Conservation (phyloP, 1,140 invertebrate species). For the Hermatobates lingyangjiaoensis region DNA sequence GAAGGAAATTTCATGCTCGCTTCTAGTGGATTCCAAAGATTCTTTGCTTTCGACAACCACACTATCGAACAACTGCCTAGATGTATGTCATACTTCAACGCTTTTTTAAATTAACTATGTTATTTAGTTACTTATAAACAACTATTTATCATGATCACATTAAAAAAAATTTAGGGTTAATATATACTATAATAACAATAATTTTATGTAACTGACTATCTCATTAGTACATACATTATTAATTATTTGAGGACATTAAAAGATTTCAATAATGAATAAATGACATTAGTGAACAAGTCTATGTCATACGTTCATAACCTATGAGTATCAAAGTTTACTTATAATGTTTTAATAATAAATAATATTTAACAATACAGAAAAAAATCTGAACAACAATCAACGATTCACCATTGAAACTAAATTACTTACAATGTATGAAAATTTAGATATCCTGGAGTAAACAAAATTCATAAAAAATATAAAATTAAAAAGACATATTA, state of each 20-base stretch:
- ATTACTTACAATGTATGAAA: no score
- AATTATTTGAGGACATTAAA: not conserved
- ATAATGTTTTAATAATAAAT: not conserved
- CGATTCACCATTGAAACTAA: no score
- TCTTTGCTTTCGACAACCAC: slow-evolving; percentile 33
- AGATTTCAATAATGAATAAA: not conserved
- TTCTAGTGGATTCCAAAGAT: slow-evolving; percentile 24
- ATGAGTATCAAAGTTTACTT: not conserved
- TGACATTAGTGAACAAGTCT: not conserved
- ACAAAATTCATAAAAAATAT: no score
- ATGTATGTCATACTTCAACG: slow-evolving; percentile 19
- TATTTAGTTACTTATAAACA: not conserved
- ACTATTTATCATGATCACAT: not conserved
- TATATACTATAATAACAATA: not conserved
- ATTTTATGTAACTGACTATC: not conserved
- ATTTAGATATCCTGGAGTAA: no score
- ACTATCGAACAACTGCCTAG: slow-evolving; percentile 28
- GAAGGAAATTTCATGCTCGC: slow-evolving; percentile 32
- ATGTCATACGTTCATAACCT: not conserved
- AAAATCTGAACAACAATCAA: not conserved
- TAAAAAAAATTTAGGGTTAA: not conserved
- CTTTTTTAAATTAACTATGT: not conserved
- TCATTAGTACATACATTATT: not conserved
- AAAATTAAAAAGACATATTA: no score
- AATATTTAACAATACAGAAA: not conserved